A percentile compares a stretch with the other conserved stretches of the same genome.
Evolutionary conservation across 1,140 invertebrate species (phyloP).

Genomic region (Bactericera cockerelli): DNA sequence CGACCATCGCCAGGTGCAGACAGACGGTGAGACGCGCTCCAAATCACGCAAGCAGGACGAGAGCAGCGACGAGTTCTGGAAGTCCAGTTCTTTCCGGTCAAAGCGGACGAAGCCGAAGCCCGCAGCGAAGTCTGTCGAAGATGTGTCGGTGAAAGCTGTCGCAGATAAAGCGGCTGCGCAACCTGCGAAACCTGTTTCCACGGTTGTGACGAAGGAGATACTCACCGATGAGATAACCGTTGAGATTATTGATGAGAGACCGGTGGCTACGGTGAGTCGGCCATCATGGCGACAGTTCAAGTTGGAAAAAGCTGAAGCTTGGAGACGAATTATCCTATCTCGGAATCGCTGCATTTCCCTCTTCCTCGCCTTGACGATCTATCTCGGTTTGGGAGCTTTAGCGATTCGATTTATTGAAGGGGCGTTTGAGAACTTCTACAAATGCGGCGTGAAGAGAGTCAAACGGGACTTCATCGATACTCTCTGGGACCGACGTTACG

Average conservation of each 20-base stretch:
- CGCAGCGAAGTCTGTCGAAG: not conserved
- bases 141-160: not conserved
- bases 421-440: conserved; percentile 66
- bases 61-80: conserved; percentile 23
- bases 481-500: conserved; percentile 61
- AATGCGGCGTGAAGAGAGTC: conserved; percentile 70
- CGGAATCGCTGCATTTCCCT: conserved; percentile 49
- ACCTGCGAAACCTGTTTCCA: not conserved
- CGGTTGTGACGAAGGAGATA: not conserved
- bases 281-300: conserved; percentile 13
- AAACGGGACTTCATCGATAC: conserved; percentile 69
- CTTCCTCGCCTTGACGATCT: conserved; percentile 45
- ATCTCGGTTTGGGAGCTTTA: conserved; percentile 60
- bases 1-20: conserved; percentile 7
- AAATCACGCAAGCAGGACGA: conserved; percentile 10
- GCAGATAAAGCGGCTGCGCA: not conserved
- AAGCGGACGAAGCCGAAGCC: not conserved
- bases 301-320: conserved; percentile 8
- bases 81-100: conserved; percentile 6
- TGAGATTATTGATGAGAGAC: not conserved
- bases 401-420: conserved; percentile 65
- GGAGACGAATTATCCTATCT: not conserved
- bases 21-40: not conserved
- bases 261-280: not conserved
- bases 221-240: conserved; percentile 9